Percentiles rank a stretch among this genome's conserved stretches.
phyloP scores from a whole-genome alignment of 2,888 invertebrate species.

The Ypsolopha sequella region DNA sequence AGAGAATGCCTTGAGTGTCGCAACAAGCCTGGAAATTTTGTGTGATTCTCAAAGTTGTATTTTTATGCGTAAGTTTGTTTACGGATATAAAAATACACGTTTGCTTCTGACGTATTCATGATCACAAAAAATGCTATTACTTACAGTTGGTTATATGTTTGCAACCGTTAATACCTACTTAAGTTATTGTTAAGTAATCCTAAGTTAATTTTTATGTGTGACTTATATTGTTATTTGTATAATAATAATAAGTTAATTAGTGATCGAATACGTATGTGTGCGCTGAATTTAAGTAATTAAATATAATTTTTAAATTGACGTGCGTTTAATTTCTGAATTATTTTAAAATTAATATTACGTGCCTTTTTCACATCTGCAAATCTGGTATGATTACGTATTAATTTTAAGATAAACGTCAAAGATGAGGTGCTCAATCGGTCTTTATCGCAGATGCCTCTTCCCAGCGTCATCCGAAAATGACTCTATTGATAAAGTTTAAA shows the following conservation, averaged over 20 bases:
- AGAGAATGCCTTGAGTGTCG: too few relatives aligned
- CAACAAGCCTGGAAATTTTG: neutral
- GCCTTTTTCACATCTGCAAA: too few relatives aligned
- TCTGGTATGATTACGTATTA: too few relatives aligned
- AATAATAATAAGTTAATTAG: conserved; percentile 51
- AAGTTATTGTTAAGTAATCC: neutral
- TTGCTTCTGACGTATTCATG: conserved; percentile 17
- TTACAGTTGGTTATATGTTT: conserved; percentile 5
- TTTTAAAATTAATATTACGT: too few relatives aligned
- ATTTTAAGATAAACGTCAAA: too few relatives aligned
- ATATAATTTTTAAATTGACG: too few relatives aligned
- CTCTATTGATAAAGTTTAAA: too few relatives aligned
- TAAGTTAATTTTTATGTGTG: conserved; percentile 9
- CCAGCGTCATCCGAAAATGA: too few relatives aligned
- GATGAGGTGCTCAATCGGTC: too few relatives aligned
- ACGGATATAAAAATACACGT: conserved; percentile 35
- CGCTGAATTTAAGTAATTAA: conserved; percentile 15
- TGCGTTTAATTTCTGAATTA: too few relatives aligned
- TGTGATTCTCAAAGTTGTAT: conserved; percentile 9
- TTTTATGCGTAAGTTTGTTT: conserved; percentile 39
- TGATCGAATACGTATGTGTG: conserved; percentile 34
- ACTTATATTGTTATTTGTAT: conserved; percentile 52
- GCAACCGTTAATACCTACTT: too few relatives aligned
- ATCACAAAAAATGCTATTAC: conserved; percentile 8
- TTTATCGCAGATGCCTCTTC: too few relatives aligned